These are phyloP conservation scores for Delia radicum DNA, from an alignment of 1,140 invertebrate genomes.

Conservation along the genomic window DNA sequence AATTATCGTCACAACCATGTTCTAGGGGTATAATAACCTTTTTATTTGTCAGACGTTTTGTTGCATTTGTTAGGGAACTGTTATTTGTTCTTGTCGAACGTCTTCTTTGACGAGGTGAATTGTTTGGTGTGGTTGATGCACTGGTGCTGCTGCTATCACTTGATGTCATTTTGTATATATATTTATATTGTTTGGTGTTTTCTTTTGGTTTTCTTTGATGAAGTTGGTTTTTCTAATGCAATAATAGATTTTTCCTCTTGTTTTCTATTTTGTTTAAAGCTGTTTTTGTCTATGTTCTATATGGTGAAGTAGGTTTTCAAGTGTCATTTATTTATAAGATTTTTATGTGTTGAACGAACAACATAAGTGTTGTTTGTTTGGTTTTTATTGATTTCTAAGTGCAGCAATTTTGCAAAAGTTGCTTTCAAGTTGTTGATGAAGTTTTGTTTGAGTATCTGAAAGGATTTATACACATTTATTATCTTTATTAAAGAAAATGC, in stretches of 20 bases:
- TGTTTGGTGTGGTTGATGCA: neutral
- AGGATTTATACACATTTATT: neutral
- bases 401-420: neutral
- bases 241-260: neutral
- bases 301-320: neutral
- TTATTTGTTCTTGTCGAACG: neutral
- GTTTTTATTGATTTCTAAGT: constrained; percentile 12
- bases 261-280: neutral
- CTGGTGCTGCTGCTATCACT: constrained; percentile 7
- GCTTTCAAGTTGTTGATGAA: neutral
- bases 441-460: neutral
- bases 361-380: constrained; percentile 8
- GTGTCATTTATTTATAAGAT: neutral
- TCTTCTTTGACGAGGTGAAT: constrained; percentile 1
- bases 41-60: constrained; percentile 26
- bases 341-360: neutral
- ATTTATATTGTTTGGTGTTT: constrained; percentile 35
- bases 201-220: constrained; percentile 33
- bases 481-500: too few relatives aligned
- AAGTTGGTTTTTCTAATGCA: neutral
- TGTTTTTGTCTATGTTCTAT: neutral
- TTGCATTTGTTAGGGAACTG: neutral
- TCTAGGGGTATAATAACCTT: constrained; percentile 33
- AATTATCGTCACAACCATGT: constrained; percentile 62
- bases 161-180: constrained; percentile 30